Evolutionary conservation across 2,888 invertebrate species (phyloP), one percentile per base, ranked within the genome.

Genomic region (Sclerodermus sp.): DNA sequence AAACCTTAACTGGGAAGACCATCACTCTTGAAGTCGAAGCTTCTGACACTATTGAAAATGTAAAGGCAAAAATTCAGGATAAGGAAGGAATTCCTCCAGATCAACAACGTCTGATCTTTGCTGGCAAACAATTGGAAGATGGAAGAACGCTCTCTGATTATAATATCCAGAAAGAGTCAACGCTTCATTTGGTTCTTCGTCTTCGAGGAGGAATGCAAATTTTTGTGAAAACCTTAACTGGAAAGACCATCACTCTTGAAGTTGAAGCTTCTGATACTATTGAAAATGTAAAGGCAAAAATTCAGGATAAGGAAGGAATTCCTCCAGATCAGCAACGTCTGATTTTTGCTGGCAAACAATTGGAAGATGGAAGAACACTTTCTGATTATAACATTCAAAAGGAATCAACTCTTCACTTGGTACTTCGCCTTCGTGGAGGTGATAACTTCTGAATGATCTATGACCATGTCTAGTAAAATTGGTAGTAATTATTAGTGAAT

Each of bases 341-440:
- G 63, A 82, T 82, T 65, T 82, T 83, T 68, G 82, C 82, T 58
- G 84, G 84, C 63, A 55, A 55, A 6, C 55, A 55, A 9, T 15
- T 84, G 52, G 83, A 84, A 70, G 84, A 84, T 77, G 83, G 82
- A 2, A 77, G 83, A n/a, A 83, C 83, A 3, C 68, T 84, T 23
- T 81, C 80, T 1, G 83, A 84, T 64, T 82, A 83, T 70, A 83
- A 83, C 64, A 82, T 83, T 62, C 83, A 84, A 68, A 82, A 83
- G 67, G 66, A 84, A 71, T 83, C 84, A 1, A 83, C 56, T 5
- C 83, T 93, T 53, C 92, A 93, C 77, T 81, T 93, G 75, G 92
- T 92, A 74, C 81, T 93, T 60, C 85, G 93, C 65, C 85, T 94
- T 54, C 85, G 93, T 62, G 96, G 96, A 53, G 58, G 49, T 38